A percentile compares a stretch with the other conserved stretches of the same genome.
Conservation (phyloP, 2,113 vertebrate species). For the Egretta garzetta region DNA sequence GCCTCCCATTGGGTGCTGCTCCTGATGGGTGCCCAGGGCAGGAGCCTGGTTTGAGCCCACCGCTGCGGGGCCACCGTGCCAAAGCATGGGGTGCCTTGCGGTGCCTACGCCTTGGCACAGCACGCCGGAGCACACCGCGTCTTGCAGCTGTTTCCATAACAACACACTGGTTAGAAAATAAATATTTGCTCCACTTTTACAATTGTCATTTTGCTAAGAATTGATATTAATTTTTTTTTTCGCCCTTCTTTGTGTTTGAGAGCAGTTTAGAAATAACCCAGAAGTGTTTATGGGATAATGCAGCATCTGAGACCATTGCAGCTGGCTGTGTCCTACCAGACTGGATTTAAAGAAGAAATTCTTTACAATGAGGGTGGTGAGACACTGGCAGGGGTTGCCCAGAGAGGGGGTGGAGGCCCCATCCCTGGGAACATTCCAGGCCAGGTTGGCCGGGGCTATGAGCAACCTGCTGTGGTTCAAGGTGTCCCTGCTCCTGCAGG, state of each 20-base stretch:
- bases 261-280: not conserved
- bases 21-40: fast-evolving
- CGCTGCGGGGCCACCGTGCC: fast-evolving
- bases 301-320: not conserved
- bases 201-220: not conserved
- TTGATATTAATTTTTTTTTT: not conserved
- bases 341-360: no score
- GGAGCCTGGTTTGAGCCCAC: fast-evolving
- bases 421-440: no score
- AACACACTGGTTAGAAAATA: not conserved
- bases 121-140: fast-evolving
- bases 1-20: not conserved
- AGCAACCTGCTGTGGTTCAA: no score
- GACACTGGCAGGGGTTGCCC: no score
- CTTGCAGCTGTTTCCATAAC: not conserved
- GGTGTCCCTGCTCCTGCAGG: no score
- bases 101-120: not conserved
- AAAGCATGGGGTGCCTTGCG: fast-evolving
- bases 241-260: not conserved
- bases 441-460: no score
- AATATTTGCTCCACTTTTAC: conserved; percentile 3
- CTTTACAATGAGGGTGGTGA: no score
- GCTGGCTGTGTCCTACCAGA: not conserved
- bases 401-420: no score
- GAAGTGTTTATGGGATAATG: not conserved